phyloP scores from a whole-genome alignment of 2,797 vertebrate genomes.

The Oreochromis mossambicus region DNA sequence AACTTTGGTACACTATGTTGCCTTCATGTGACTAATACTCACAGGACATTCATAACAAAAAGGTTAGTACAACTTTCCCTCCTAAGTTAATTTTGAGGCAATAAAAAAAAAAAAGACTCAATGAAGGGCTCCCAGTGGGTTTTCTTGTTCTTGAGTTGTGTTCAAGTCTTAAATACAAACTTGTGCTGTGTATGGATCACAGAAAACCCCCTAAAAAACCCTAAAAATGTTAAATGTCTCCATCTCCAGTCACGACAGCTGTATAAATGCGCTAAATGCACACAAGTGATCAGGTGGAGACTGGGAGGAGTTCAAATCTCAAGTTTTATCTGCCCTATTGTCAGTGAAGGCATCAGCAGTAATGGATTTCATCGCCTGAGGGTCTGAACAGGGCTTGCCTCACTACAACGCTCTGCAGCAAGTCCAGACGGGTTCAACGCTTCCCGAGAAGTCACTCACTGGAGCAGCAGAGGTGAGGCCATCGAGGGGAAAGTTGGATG shows the following conservation, averaged over 20 bases:
- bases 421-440: conserved; percentile 24
- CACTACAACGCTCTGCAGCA: neutral
- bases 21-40: neutral
- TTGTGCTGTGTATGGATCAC: neutral
- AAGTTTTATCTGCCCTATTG: neutral
- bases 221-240: neutral
- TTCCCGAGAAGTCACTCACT: neutral
- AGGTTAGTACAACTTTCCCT: neutral
- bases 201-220: neutral
- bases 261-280: neutral
- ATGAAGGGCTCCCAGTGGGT: neutral
- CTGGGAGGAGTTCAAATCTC: neutral
- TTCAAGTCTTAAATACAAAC: neutral
- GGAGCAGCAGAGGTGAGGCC: neutral
- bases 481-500: neutral
- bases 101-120: neutral
- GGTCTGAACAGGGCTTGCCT: neutral
- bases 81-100: neutral
- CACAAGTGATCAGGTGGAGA: neutral
- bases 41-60: neutral
- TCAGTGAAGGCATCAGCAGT: neutral
- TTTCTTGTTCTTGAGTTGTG: neutral
- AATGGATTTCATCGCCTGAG: conserved; percentile 1
- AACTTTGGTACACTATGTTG: no score
- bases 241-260: neutral